Base-by-base conservation (phyloP, 2,888 invertebrate species). In the Allacma fusca region DNA sequence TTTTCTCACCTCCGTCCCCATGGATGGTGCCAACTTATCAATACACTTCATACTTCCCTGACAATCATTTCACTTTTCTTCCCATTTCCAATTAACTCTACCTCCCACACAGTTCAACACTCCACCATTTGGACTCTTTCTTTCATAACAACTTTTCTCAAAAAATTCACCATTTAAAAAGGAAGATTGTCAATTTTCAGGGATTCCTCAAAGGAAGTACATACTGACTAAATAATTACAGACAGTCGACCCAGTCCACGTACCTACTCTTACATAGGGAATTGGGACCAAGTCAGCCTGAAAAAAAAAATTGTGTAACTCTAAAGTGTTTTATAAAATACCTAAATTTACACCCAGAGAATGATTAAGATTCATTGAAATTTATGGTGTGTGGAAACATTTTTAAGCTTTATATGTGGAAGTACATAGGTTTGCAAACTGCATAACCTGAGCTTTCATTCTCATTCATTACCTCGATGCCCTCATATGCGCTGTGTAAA, bases 81-180 rank as follows among this genome's bases (percentile, higher is more conserved):
- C 24, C 64, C 23, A 43, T 74, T 74, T 64, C 67, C 74, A 74
- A 74, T 74, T 74, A 74, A 74, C 28, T 74, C 23, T 44, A 43
- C 65, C 74, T 44, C 74, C 74, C 64, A 74, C 74, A 74, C 74
- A 50, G 23, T 43, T 68, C 40, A 40, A 19, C 23, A 24, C 62
- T 29, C 1, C 21, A 23, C 67, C 12, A 7, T 67, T 13, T 67
- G 4, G 19, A 5, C n/a, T 43, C 1, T 68, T 19, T 68, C 40
- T 68, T 68, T 68, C 68, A 19, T 29, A 67, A 67, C 23, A 28
- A 19, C 1, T 50, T 12, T 29, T 29, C 24, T 65, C n/a, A 26
- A 12, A 65, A 24, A 28, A 62, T 21, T 23, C 23, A 23, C 13
- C 13, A 62, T 62, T 24, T 24, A 62, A 62, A 21, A 40, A 40